phyloP scores from a whole-genome alignment of 2,888 invertebrate genomes.

The Lithophane socia region DNA sequence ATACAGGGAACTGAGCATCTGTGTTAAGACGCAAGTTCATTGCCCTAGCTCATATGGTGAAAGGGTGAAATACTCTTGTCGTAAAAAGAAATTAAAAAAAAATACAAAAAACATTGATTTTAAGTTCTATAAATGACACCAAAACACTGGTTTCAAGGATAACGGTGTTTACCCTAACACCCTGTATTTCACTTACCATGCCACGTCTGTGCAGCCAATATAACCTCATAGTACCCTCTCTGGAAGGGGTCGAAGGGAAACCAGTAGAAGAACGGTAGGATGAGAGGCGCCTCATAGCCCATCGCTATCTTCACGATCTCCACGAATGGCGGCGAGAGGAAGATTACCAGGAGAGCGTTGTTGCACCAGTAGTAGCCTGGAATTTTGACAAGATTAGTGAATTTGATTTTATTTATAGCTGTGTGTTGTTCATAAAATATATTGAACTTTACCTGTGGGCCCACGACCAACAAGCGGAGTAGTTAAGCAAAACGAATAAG shows the following conservation, averaged over 20 bases:
- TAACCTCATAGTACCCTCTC: constrained; percentile 71
- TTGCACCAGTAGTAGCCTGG: constrained; percentile 83
- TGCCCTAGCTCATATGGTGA: too few relatives aligned
- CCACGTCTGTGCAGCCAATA: constrained; percentile 76
- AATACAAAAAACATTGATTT: too few relatives aligned
- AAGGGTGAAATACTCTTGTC: too few relatives aligned
- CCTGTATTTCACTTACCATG: constrained; percentile 75
- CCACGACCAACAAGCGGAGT: too few relatives aligned
- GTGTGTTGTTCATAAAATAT: too few relatives aligned
- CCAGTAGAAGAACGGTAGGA: constrained; percentile 83
- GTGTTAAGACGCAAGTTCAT: too few relatives aligned
- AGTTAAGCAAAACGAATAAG: too few relatives aligned
- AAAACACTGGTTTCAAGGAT: too few relatives aligned
- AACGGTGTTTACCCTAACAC: too few relatives aligned
- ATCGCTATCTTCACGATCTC: constrained; percentile 69
- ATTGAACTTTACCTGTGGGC: neutral
- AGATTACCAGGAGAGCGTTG: constrained; percentile 76
- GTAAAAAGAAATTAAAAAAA: too few relatives aligned
- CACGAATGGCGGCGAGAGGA: constrained; percentile 75
- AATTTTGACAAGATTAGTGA: neutral
- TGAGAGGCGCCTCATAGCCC: constrained; percentile 74
- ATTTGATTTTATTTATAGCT: neutral
- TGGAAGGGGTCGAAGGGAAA: constrained; percentile 81
- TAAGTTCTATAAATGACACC: too few relatives aligned
- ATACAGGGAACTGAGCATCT: too few relatives aligned